Percentiles rank a stretch among this genome's conserved stretches.
Conservation (phyloP, 2,113 vertebrate species). For the Chrysemys picta region DNA sequence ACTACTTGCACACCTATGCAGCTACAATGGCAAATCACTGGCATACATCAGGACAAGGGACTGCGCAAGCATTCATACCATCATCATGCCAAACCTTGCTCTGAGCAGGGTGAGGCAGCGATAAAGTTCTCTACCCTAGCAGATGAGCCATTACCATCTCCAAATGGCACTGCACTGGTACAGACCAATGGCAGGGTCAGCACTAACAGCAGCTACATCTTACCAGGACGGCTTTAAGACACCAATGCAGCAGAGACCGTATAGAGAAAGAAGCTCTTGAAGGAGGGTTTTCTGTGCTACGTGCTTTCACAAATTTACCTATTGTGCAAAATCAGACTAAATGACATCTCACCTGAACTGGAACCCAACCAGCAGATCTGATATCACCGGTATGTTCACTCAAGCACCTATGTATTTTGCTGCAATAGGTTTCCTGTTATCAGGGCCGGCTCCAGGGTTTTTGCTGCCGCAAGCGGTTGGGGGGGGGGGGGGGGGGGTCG, state of each 20-base stretch:
- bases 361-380: neutral
- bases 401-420: neutral
- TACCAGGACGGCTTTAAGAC: neutral
- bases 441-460: no score
- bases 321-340: neutral
- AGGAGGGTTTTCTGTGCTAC: neutral
- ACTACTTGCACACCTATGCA: neutral
- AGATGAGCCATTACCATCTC: fast-evolving
- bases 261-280: neutral
- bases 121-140: neutral
- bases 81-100: fast-evolving
- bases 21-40: neutral
- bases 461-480: no score
- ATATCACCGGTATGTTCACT: neutral
- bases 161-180: neutral
- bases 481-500: no score
- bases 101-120: neutral
- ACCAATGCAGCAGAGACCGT: fast-evolving
- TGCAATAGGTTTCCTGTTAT: neutral
- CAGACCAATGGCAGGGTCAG: neutral
- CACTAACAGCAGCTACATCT: neutral
- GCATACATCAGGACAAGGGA: neutral
- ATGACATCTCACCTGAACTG: neutral
- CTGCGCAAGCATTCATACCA: neutral
- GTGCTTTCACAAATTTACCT: fast-evolving